A percentile compares a stretch with the other conserved stretches of the same genome.
phyloP scores from a whole-genome alignment of 1,140 invertebrate species.

The Ectropis grisescens region DNA sequence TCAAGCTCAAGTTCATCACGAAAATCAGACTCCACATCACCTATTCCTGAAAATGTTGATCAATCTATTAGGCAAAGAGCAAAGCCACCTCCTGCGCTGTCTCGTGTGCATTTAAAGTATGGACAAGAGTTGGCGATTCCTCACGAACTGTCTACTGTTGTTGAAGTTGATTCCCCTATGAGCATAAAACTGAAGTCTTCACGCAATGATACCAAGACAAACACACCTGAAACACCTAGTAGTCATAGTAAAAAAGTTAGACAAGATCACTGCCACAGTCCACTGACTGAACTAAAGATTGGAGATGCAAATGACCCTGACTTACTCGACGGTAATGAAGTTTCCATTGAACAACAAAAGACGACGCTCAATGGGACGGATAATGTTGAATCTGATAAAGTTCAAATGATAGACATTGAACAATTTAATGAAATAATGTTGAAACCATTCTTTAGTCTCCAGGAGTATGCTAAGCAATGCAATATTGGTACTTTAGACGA shows the following conservation, averaged over 20 bases:
- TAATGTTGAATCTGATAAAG: slow-evolving; percentile 22
- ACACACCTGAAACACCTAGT: too few relatives aligned
- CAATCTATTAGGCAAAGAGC: slow-evolving; percentile 30
- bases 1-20: slow-evolving; percentile 8
- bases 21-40: slow-evolving; percentile 5
- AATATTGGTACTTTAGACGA: slow-evolving; percentile 38
- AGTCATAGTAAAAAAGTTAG: too few relatives aligned
- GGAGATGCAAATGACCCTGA: slow-evolving; percentile 17
- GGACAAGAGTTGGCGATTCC: slow-evolving; percentile 47
- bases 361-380: too few relatives aligned
- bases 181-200: slow-evolving; percentile 45
- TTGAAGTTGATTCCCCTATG: slow-evolving; percentile 75
- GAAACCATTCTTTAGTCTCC: slow-evolving; percentile 56
- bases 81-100: slow-evolving; percentile 45
- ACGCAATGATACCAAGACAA: too few relatives aligned
- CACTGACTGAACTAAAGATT: too few relatives aligned
- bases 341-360: too few relatives aligned
- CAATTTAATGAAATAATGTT: slow-evolving; percentile 60
- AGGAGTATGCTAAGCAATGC: slow-evolving; percentile 55
- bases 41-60: slow-evolving; percentile 7
- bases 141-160: slow-evolving; percentile 77
- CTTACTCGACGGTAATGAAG: slow-evolving; percentile 21
- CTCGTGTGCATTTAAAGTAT: slow-evolving; percentile 40
- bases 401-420: slow-evolving; percentile 54
- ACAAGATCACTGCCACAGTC: too few relatives aligned